phyloP scores from a whole-genome alignment of 2,797 vertebrate genomes.

The Avahi laniger region DNA sequence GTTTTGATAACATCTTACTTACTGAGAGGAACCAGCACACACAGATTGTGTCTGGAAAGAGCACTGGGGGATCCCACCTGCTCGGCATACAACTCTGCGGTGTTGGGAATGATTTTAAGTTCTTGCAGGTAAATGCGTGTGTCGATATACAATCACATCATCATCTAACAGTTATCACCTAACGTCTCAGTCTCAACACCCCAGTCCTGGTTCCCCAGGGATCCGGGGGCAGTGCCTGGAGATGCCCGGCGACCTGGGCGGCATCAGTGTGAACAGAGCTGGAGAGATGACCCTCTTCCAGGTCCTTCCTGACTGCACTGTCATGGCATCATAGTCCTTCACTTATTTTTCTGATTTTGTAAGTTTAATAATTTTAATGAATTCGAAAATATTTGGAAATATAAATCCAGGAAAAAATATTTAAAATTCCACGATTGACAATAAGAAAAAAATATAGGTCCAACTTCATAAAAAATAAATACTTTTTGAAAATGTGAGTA shows the following conservation, averaged over 20 bases:
- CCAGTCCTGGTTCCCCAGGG: accelerated
- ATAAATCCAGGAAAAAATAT: background rate
- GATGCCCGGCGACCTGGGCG: accelerated
- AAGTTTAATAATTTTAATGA: background rate
- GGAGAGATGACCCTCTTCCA: accelerated
- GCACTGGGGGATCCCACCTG: background rate
- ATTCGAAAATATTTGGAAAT: background rate
- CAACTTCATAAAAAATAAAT: background rate
- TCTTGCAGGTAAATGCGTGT: background rate
- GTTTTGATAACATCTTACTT: too few relatives aligned
- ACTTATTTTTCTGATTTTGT: background rate
- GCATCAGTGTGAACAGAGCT: accelerated
- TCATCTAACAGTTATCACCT: accelerated
- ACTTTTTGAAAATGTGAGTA: background rate
- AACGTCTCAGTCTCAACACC: too few relatives aligned
- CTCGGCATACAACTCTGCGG: too few relatives aligned
- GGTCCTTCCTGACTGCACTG: too few relatives aligned
- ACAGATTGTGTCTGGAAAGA: too few relatives aligned
- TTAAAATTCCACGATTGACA: background rate
- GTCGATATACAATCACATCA: background rate
- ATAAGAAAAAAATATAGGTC: background rate
- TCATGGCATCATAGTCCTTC: background rate
- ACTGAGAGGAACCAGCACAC: too few relatives aligned
- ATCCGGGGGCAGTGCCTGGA: accelerated
- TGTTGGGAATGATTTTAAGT: too few relatives aligned